These are phyloP conservation scores for Zingel zingel DNA, from an alignment of 2,113 vertebrate species.

Conservation along the genomic window DNA sequence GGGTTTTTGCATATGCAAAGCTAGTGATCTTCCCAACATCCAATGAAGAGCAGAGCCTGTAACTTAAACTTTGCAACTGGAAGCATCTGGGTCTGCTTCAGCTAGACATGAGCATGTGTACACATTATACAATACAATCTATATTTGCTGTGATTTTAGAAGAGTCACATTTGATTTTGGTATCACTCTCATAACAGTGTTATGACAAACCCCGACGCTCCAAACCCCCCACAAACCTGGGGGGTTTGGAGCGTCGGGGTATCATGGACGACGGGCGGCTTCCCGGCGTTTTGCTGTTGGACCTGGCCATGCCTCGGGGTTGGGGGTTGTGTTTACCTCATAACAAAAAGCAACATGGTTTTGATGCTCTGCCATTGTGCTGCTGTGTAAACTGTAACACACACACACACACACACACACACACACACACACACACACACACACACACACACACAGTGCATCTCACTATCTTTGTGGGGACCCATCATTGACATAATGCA, in stretches of 20 bases:
- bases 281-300: slow-evolving; percentile 55
- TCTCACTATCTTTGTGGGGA: too few relatives aligned
- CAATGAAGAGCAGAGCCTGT: not conserved
- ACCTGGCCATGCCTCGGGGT: slow-evolving; percentile 54
- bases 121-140: not conserved
- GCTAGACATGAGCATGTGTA: not conserved
- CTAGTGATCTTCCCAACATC: not conserved
- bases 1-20: not conserved
- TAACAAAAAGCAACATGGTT: slow-evolving; percentile 69
- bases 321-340: slow-evolving; percentile 73
- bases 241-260: slow-evolving; percentile 14
- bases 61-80: not conserved
- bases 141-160: not conserved
- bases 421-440: slow-evolving; percentile 16
- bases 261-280: slow-evolving; percentile 47
- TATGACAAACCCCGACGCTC: too few relatives aligned
- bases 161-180: not conserved
- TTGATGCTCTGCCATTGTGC: slow-evolving; percentile 63
- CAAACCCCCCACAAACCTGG: too few relatives aligned
- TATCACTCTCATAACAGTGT: not conserved
- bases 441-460: slow-evolving; percentile 6
- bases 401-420: slow-evolving; percentile 34
- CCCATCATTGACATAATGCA: too few relatives aligned
- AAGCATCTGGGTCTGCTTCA: not conserved
- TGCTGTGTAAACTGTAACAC: slow-evolving; percentile 73